Conservation (phyloP, 1,140 invertebrate species). For the Nymphalis io region DNA sequence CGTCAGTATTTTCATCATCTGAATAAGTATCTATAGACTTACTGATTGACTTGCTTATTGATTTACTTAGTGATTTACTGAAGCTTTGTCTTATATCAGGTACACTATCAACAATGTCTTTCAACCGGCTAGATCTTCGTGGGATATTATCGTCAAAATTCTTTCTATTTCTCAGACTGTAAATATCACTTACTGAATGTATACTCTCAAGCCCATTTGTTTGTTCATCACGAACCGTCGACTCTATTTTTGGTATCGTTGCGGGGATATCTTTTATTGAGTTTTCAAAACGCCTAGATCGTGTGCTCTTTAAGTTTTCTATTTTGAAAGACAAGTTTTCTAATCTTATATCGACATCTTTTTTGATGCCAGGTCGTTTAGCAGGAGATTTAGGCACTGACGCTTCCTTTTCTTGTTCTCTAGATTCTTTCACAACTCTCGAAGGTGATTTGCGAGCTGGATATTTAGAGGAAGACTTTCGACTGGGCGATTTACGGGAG, state of each 20-base stretch:
- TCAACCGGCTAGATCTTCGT: constrained; percentile 60
- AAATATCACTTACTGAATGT: constrained; percentile 45
- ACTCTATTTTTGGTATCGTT: constrained; percentile 37
- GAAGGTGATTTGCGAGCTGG: constrained; percentile 64
- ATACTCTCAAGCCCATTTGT: constrained; percentile 60
- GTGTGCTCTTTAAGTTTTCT: constrained; percentile 51
- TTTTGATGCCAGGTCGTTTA: constrained; percentile 58
- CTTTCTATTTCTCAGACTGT: constrained; percentile 56
- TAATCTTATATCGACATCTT: constrained; percentile 50
- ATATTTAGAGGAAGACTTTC: constrained; percentile 55
- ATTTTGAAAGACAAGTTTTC: constrained; percentile 52
- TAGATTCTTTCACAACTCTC: constrained; percentile 57
- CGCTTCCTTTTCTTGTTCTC: constrained; percentile 38
- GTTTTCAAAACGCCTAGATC: constrained; percentile 64
- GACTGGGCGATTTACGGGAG: constrained; percentile 55
- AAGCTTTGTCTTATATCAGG: constrained; percentile 61
- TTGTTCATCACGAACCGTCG: constrained; percentile 43
- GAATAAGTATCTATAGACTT: constrained; percentile 63
- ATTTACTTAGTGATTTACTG: constrained; percentile 61
- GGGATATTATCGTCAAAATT: constrained; percentile 51
- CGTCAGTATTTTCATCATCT: constrained; percentile 66
- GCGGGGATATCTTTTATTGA: constrained; percentile 57
- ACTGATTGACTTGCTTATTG: constrained; percentile 61
- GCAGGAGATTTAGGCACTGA: constrained; percentile 55
- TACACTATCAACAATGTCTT: constrained; percentile 53